These are phyloP conservation scores for Arvicanthis niloticus DNA, from an alignment of 2,113 vertebrate species.

Conservation along the genomic window DNA sequence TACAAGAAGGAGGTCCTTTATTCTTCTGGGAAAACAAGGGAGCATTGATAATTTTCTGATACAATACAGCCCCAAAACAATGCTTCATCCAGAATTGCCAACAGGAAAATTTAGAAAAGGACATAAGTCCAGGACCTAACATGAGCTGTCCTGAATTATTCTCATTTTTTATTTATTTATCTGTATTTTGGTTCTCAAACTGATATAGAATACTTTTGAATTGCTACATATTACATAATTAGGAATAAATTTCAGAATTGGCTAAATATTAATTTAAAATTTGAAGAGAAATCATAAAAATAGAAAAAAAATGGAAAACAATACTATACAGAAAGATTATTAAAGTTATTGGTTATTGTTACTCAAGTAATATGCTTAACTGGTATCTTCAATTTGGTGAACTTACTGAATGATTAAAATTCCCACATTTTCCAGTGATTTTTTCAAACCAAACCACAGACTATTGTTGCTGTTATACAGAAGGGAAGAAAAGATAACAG, in stretches of 20 bases:
- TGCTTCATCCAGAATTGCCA: neutral
- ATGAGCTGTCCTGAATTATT: too few relatives aligned
- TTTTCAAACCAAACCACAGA: neutral
- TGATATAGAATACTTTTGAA: conserved; percentile 1
- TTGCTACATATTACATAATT: neutral
- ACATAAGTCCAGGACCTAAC: too few relatives aligned
- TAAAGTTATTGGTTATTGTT: neutral
- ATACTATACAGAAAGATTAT: neutral
- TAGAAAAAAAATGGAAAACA: neutral
- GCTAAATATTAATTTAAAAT: neutral
- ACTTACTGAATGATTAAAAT: conserved; percentile 1
- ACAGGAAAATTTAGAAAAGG: neutral
- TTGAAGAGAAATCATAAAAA: neutral
- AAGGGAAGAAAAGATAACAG: neutral
- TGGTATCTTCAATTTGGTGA: neutral
- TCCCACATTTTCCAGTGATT: neutral
- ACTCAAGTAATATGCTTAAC: neutral
- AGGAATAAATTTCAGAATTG: neutral
- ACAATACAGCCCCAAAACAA: neutral
- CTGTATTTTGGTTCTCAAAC: neutral
- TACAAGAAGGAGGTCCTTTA: neutral
- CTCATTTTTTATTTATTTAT: neutral
- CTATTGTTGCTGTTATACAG: neutral
- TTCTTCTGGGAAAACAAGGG: neutral
- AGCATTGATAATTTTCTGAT: neutral